phyloP scores from a whole-genome alignment of 2,888 invertebrate species.

The Diogma glabrata region DNA sequence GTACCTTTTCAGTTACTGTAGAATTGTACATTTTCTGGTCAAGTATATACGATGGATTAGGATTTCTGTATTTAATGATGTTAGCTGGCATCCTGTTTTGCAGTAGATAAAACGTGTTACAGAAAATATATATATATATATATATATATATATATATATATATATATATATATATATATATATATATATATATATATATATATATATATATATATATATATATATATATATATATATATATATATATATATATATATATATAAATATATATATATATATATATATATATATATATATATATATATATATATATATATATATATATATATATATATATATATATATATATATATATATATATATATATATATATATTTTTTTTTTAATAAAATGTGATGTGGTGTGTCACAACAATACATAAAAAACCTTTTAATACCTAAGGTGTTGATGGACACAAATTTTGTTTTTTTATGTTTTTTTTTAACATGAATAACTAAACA shows the following conservation, averaged over 20 bases:
- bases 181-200: not conserved
- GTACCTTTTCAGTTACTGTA: no score
- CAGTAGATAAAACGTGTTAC: no score
- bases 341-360: not conserved
- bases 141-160: not conserved
- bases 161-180: not conserved
- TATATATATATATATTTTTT: not conserved
- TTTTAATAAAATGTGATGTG: not conserved
- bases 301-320: not conserved
- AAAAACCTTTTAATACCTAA: no score
- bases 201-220: not conserved
- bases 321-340: not conserved
- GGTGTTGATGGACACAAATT: no score
- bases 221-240: not conserved
- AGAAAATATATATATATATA: not conserved
- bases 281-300: not conserved
- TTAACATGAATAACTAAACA: no score
- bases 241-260: not conserved
- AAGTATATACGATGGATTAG: no score
- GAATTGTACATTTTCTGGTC: no score
- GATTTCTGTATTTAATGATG: no score
- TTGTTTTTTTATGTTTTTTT: no score
- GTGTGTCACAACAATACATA: no score
- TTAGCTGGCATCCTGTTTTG: no score
- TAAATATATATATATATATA: not conserved